phyloP scores from a whole-genome alignment of 2,113 vertebrate genomes.

The Lonchura striata region DNA sequence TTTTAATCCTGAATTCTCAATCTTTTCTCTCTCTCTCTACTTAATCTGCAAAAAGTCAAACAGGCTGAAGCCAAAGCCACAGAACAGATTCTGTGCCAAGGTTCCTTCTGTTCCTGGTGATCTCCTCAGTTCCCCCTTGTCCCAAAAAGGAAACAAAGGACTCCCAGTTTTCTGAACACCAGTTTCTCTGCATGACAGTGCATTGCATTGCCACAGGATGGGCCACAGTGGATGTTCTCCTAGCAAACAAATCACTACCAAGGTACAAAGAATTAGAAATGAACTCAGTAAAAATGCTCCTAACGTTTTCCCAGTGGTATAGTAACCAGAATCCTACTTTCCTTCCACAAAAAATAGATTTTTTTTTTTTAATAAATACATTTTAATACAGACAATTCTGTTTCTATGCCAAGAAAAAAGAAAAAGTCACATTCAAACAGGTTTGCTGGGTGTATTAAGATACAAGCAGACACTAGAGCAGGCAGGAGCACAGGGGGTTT shows the following conservation, averaged over 20 bases:
- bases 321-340: slow-evolving; percentile 47
- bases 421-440: slow-evolving; percentile 35
- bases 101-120: not conserved
- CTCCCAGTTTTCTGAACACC: slow-evolving; percentile 25
- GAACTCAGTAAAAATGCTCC: slow-evolving; percentile 20
- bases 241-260: not conserved
- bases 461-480: slow-evolving; percentile 37
- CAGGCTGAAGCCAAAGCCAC: slow-evolving; percentile 34
- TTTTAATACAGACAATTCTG: slow-evolving; percentile 58
- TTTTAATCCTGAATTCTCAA: not conserved
- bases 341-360: slow-evolving; percentile 63
- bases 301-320: not conserved
- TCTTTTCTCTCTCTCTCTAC: not conserved
- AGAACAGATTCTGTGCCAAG: not conserved
- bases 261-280: slow-evolving; percentile 58
- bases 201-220: not conserved
- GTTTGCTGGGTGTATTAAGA: not conserved
- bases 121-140: not conserved
- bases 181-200: slow-evolving; percentile 20
- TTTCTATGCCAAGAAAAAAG: not conserved
- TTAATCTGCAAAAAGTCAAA: not conserved
- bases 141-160: slow-evolving; percentile 42
- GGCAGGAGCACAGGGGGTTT: slow-evolving; percentile 1
- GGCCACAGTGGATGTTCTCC: slow-evolving; percentile 36
- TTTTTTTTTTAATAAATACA: slow-evolving; percentile 58